A percentile compares a stretch with the other conserved stretches of the same genome.
phyloP scores from a whole-genome alignment of 2,888 invertebrate species.

The Pseudococcus viburni region DNA sequence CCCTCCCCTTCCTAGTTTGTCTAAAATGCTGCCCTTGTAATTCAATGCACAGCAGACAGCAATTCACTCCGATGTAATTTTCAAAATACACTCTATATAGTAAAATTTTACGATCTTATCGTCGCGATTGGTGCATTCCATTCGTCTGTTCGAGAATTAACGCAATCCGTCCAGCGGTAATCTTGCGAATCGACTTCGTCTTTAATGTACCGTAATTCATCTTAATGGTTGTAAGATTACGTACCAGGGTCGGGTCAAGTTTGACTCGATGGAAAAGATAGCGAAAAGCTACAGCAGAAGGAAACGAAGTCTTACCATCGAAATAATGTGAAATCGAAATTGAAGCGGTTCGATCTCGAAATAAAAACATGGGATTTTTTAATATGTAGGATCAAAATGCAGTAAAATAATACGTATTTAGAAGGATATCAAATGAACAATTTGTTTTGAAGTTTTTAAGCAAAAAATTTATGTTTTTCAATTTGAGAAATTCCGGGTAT shows the following conservation, averaged over 20 bases:
- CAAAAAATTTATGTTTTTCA: too few species aligned
- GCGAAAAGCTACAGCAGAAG: neutral
- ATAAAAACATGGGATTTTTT: too few species aligned
- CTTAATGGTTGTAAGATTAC: slow-evolving; percentile 17
- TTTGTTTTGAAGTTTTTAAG: too few species aligned
- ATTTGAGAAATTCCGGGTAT: too few species aligned
- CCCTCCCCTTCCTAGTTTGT: neutral
- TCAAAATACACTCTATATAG: neutral
- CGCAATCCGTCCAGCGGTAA: neutral
- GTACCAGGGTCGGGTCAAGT: neutral
- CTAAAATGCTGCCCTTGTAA: neutral
- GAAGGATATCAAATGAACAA: too few species aligned
- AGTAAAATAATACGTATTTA: too few species aligned
- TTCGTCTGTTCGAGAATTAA: slow-evolving; percentile 21
- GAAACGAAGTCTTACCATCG: too few species aligned
- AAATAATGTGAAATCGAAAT: neutral
- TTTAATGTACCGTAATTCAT: slow-evolving; percentile 32
- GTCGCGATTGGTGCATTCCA: slow-evolving; percentile 16
- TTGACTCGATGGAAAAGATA: neutral
- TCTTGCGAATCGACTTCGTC: slow-evolving; percentile 4
- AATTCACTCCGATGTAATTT: slow-evolving; percentile 9
- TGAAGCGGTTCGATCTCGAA: neutral
- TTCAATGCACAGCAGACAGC: neutral
- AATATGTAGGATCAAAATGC: too few species aligned
- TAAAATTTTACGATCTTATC: slow-evolving; percentile 44